Percentiles rank a stretch among this genome's conserved stretches.
These are phyloP conservation scores for Drosophila quasianomalipes DNA, from an alignment of 2,888 invertebrate species.

Conservation along the genomic window DNA sequence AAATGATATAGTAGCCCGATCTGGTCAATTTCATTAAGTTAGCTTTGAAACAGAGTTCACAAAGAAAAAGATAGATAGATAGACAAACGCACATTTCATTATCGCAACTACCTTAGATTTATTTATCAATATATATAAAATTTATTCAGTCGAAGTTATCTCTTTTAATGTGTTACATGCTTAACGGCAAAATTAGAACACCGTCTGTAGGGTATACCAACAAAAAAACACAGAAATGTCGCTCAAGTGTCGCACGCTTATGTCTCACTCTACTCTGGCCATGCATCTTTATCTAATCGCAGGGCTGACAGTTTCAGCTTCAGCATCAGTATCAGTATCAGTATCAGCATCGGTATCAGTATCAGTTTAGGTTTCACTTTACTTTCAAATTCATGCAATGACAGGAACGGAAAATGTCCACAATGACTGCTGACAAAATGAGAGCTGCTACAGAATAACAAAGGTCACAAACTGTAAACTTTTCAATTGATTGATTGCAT, in stretches of 20 bases:
- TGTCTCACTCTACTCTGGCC: constrained; percentile 5
- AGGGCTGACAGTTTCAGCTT: constrained; percentile 53
- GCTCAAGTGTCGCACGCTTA: constrained; percentile 60
- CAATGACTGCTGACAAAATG: constrained; percentile 39
- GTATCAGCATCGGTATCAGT: constrained; percentile 33
- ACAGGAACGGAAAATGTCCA: constrained; percentile 67
- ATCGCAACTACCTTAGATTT: neutral
- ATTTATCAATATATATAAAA: neutral
- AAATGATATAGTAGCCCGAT: neutral
- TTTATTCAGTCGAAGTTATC: neutral
- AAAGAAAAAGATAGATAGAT: neutral
- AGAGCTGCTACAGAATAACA: constrained; percentile 40
- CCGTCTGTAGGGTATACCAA: neutral
- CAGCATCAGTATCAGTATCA: constrained; percentile 34
- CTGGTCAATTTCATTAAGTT: neutral
- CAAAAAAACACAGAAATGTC: constrained; percentile 42
- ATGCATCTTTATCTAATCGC: constrained; percentile 61
- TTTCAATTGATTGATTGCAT: constrained; percentile 73
- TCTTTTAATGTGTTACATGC: neutral
- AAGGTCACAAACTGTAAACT: constrained; percentile 71
- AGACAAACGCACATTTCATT: neutral
- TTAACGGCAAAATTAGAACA: neutral
- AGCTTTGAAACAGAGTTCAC: neutral
- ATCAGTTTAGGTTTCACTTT: constrained; percentile 28
- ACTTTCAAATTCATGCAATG: constrained; percentile 69